These are phyloP conservation scores for Brachionus koreanus DNA, from an alignment of 1,140 invertebrate genomes.

Conservation along the genomic window DNA sequence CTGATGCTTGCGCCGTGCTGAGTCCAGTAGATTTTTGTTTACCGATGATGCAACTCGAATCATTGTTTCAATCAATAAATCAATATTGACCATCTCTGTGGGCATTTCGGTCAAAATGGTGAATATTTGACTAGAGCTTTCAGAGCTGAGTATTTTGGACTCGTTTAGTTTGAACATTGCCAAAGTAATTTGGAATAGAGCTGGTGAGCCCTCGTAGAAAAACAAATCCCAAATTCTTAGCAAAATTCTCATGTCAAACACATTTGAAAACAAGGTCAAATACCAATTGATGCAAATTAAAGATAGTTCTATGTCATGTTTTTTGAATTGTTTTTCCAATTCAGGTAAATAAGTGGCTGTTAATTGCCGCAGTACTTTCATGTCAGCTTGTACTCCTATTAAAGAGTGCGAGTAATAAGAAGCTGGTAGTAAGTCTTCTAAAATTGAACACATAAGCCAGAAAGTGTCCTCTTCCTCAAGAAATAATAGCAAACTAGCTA, in stretches of 20 bases:
- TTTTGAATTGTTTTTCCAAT: constrained; percentile 78
- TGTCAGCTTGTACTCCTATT: constrained; percentile 79
- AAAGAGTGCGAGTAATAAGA: constrained; percentile 94
- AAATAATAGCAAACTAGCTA: constrained; percentile 84
- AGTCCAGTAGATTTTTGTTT: constrained; percentile 65
- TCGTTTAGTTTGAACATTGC: constrained; percentile 88
- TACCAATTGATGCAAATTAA: constrained; percentile 97
- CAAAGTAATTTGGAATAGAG: constrained; percentile 90
- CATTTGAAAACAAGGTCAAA: constrained; percentile 91
- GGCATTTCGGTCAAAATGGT: constrained; percentile 91
- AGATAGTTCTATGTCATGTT: constrained; percentile 88
- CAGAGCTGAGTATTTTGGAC: constrained; percentile 44
- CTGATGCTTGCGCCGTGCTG: constrained; percentile 80
- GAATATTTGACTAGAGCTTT: constrained; percentile 85
- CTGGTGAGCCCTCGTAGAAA: constrained; percentile 83
- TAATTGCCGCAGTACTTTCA: constrained; percentile 82
- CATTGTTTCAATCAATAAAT: constrained; percentile 68
- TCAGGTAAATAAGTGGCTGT: constrained; percentile 81
- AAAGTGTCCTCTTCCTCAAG: constrained; percentile 98
- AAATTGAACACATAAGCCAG: constrained; percentile 96
- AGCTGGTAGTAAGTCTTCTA: constrained; percentile 92
- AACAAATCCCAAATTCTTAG: constrained; percentile 94
- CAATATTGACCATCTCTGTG: constrained; percentile 82
- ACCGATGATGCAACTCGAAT: constrained; percentile 34
- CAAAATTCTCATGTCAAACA: constrained; percentile 93